These are phyloP conservation scores for Zaprionus bogoriensis DNA, from an alignment of 2,888 invertebrate species.

Conservation along the genomic window DNA sequence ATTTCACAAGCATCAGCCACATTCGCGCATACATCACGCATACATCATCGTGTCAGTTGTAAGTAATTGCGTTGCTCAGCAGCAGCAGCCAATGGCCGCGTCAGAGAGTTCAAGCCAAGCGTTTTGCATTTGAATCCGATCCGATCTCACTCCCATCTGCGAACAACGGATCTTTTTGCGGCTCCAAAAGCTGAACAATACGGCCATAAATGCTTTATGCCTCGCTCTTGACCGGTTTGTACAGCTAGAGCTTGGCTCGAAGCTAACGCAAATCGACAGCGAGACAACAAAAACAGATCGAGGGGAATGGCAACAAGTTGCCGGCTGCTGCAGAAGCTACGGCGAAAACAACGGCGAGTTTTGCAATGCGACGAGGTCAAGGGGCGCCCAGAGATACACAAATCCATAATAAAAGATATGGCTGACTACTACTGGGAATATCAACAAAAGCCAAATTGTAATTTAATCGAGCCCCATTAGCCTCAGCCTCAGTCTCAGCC, in stretches of 20 bases:
- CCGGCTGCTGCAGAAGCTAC: slow-evolving; percentile 45
- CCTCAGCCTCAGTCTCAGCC: slow-evolving; percentile 17
- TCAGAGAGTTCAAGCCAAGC: slow-evolving; percentile 31
- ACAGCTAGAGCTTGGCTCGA: slow-evolving; percentile 52
- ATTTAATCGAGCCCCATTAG: slow-evolving; percentile 47
- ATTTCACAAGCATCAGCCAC: slow-evolving; percentile 42
- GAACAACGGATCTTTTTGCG: slow-evolving; percentile 55
- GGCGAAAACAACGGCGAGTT: slow-evolving; percentile 54
- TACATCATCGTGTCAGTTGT: slow-evolving; percentile 15
- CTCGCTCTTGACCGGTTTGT: slow-evolving; percentile 73
- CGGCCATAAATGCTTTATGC: slow-evolving; percentile 49
- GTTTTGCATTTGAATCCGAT: slow-evolving; percentile 31
- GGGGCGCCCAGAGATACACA: slow-evolving; percentile 42
- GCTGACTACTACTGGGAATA: no score
- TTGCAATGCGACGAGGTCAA: slow-evolving; percentile 70
- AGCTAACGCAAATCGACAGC: slow-evolving; percentile 10
- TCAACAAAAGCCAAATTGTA: not conserved
- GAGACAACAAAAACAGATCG: slow-evolving; percentile 25
- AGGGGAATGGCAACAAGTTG: slow-evolving; percentile 26
- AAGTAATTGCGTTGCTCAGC: not conserved
- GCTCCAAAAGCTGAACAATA: slow-evolving; percentile 44
- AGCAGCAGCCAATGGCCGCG: slow-evolving; percentile 41
- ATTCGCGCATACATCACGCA: not conserved
- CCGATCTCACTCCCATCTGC: slow-evolving; percentile 1
- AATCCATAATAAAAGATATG: slow-evolving; percentile 37